A percentile compares a stretch with the other conserved stretches of the same genome.
These are phyloP conservation scores for Meta bourneti DNA, from an alignment of 2,888 invertebrate species.

Conservation along the genomic window DNA sequence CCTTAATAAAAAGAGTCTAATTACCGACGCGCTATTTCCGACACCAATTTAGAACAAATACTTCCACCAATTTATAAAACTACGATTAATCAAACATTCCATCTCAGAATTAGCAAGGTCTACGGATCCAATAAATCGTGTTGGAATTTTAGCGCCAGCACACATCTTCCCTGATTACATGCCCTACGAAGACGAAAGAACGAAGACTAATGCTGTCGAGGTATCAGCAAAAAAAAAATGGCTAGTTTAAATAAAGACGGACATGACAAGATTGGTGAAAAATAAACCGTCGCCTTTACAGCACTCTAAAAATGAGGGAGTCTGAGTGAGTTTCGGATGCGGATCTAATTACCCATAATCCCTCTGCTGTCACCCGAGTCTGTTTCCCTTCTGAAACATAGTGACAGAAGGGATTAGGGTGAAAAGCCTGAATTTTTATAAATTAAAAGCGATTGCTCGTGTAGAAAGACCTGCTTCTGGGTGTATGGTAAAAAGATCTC, in stretches of 20 bases:
- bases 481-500: no score
- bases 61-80: not conserved
- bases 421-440: not conserved
- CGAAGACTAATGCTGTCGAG: not conserved
- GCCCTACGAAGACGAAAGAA: not conserved
- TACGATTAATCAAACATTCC: not conserved
- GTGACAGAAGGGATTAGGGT: conserved; percentile 3
- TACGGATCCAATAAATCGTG: no score
- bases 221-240: not conserved
- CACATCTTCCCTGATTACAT: no score
- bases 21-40: no score
- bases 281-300: not conserved
- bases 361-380: not conserved
- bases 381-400: not conserved
- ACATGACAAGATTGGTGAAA: not conserved
- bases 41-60: no score
- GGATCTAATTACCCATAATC: conserved; percentile 29
- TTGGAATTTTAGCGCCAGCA: no score
- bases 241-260: not conserved
- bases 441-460: conserved; percentile 13
- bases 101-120: no score
- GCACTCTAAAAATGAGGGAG: conserved; percentile 6
- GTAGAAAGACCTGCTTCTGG: not conserved
- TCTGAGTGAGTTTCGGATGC: not conserved
- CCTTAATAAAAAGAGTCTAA: no score